phyloP scores from a whole-genome alignment of 2,113 vertebrate genomes.

The Ariopsis seemanni region DNA sequence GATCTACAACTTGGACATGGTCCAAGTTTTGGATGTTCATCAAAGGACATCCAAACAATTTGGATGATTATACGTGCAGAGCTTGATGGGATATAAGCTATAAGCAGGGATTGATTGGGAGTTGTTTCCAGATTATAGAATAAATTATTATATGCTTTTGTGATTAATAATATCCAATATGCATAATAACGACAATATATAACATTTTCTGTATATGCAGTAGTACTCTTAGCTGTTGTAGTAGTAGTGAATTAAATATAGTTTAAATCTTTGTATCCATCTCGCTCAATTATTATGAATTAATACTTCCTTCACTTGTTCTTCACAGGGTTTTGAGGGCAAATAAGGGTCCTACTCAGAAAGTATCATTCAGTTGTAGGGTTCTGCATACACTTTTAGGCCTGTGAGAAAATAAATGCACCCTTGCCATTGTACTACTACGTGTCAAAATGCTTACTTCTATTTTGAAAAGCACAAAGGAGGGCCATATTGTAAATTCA shows the following conservation, averaged over 20 bases:
- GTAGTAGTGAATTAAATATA: background rate
- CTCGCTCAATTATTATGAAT: background rate
- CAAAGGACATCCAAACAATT: constrained; percentile 11
- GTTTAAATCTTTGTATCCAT: background rate
- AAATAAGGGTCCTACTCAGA: background rate
- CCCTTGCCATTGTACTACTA: background rate
- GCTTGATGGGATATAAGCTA: background rate
- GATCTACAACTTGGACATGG: background rate
- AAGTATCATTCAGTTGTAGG: background rate
- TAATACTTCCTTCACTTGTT: background rate
- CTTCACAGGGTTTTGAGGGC: background rate
- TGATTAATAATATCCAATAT: constrained; percentile 5
- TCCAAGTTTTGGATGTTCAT: background rate
- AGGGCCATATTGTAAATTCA: background rate
- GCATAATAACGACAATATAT: background rate
- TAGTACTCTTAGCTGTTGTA: background rate
- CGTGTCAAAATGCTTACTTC: background rate
- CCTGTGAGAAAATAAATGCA: background rate
- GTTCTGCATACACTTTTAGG: background rate
- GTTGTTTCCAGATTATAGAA: background rate
- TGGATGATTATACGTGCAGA: constrained; percentile 19
- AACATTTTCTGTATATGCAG: background rate
- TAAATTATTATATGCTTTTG: background rate
- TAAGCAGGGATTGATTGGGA: background rate
- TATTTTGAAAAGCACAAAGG: background rate